Evolutionary conservation across 2,888 invertebrate genomes (phyloP).

Genomic region (Dasypogon diadema): DNA sequence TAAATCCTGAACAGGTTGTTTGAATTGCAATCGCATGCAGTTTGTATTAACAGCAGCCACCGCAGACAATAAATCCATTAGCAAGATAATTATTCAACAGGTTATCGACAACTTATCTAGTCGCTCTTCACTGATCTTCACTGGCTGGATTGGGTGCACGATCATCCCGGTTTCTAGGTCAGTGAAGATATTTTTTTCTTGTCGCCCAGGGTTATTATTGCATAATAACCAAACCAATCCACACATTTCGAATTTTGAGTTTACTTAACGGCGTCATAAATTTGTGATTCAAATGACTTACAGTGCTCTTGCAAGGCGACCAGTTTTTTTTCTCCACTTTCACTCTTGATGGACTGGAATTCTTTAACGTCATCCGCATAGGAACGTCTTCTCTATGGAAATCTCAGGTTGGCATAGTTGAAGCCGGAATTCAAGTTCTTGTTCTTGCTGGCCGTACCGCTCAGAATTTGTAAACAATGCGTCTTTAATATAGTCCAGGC

Average conservation of each 20-base stretch:
- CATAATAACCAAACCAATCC: neutral
- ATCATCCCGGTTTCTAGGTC: conserved; percentile 47
- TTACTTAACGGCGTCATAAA: neutral
- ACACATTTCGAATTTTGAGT: conserved; percentile 11
- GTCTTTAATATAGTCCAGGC: neutral
- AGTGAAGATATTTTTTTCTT: conserved; percentile 1
- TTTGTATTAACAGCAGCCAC: too few species aligned
- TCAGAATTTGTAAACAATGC: neutral
- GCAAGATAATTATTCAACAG: neutral
- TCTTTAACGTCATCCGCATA: too few species aligned
- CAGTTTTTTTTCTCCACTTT: conserved; percentile 20
- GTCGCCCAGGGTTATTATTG: neutral
- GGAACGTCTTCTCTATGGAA: neutral
- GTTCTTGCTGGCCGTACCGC: neutral
- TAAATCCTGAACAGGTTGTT: too few species aligned
- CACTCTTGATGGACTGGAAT: neutral
- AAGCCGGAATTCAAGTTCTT: neutral
- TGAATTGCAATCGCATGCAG: too few species aligned
- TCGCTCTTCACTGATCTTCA: too few species aligned
- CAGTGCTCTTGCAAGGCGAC: conserved; percentile 6
- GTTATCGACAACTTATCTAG: too few species aligned
- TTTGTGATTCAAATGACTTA: conserved; percentile 29
- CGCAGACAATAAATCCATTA: too few species aligned
- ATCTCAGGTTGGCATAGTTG: neutral
- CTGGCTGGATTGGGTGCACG: too few species aligned